Evolutionary conservation across 1,140 invertebrate species (phyloP), one percentile per base, ranked within the genome.

Genomic region (Amyelois transitella): DNA sequence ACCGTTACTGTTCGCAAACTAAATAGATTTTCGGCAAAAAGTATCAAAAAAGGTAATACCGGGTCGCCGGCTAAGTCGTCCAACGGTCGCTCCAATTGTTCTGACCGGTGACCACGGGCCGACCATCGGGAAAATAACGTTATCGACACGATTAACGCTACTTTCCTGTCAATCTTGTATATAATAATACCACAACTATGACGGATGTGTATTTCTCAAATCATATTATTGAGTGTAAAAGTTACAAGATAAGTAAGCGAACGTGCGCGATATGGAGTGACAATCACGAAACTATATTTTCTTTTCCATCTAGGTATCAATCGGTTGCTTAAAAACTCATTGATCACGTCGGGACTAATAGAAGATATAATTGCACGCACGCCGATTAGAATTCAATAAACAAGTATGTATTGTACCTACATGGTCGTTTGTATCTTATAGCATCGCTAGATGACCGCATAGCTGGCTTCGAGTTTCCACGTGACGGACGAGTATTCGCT

Each of bases 21-120:
- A 79, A 82, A 87, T 84, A 87, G 73, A 75, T 77, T 85, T 87
- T 81, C 48, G 76, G 69, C 69, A 86, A 87, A 87, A 87, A 86
- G 66, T 71, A 70, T 73, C 71, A 80, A 84, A 84, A 76, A 86
- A 79, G 76, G 71, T 72, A 76, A 74, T 70, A 75, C 60, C 70
- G 60, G 77, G 71, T 73, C 73, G 67, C 19, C 61, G 64, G 65
- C 65, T 71, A 72, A 64, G 60, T 66, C 74, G 63, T 61, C 57
- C 70, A 87, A 85, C 77, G 81, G 81, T 82, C 58, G 81, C 58
- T 73, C 77, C 69, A 72, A 76, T 78, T 78, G 67, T 65, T 66
- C 50, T 64, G 55, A 63, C 43, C 56, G 25, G 28, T 62, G 59
- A 60, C 56, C 60, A 67, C 52, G 45, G 47, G 52, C 58, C 56